Conservation (phyloP, 2,888 invertebrate species). For the Drosophila setosimentum region DNA sequence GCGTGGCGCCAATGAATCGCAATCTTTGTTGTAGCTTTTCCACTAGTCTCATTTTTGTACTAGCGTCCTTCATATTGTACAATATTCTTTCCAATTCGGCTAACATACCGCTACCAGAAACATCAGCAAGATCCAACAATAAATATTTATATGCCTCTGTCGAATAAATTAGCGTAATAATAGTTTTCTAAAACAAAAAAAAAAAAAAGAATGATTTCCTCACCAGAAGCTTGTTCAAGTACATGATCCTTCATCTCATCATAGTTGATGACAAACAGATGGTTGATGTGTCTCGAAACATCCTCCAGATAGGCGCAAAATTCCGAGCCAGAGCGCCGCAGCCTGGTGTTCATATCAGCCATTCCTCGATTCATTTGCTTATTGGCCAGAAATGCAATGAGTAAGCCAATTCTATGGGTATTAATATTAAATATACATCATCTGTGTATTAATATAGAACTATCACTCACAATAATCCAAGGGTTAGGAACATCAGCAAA, state of each 20-base stretch:
- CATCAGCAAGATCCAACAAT: conserved; percentile 89
- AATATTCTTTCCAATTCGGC: conserved; percentile 91
- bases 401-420: conserved; percentile 91
- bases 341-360: conserved; percentile 87
- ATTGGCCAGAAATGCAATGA: conserved; percentile 95
- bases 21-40: conserved; percentile 88
- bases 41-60: conserved; percentile 88
- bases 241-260: conserved; percentile 89
- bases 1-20: conserved; percentile 88
- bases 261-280: conserved; percentile 90
- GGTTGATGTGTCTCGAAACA: conserved; percentile 89
- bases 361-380: conserved; percentile 92
- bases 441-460: too few relatives aligned
- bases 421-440: neutral
- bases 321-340: conserved; percentile 88
- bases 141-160: conserved; percentile 87
- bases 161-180: neutral
- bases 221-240: conserved; percentile 88
- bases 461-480: conserved; percentile 90
- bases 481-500: conserved; percentile 90
- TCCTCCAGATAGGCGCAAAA: conserved; percentile 89
- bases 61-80: conserved; percentile 88
- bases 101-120: conserved; percentile 91
- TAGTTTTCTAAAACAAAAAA: neutral
- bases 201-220: neutral